These are phyloP conservation scores for Megaceryle torquata DNA, from an alignment of 2,113 vertebrate genomes.

Conservation along the genomic window DNA sequence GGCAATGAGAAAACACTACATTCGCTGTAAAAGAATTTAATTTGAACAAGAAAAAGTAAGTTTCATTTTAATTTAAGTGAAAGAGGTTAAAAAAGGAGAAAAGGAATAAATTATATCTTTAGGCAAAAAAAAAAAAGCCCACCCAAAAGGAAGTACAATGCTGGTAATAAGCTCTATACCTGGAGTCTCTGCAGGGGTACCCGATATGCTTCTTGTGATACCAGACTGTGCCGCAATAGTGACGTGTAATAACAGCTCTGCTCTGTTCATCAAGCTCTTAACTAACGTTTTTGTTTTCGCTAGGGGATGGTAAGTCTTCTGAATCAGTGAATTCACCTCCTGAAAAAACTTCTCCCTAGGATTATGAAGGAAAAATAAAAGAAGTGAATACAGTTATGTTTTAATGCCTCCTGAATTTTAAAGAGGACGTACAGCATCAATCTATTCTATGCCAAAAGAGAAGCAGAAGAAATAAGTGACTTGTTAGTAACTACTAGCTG, in stretches of 20 bases:
- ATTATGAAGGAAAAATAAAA: neutral
- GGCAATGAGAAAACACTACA: neutral
- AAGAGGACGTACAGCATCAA: neutral
- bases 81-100: neutral
- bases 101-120: neutral
- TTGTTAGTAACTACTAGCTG: neutral
- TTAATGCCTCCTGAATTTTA: neutral
- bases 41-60: neutral
- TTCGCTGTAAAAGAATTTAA: neutral
- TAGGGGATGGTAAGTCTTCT: constrained; percentile 81
- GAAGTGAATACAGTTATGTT: neutral
- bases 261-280: constrained; percentile 96
- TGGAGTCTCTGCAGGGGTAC: constrained; percentile 90
- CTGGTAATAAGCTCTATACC: constrained; percentile 64
- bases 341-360: constrained; percentile 95
- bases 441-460: neutral
- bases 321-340: constrained; percentile 86
- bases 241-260: constrained; percentile 91
- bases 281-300: constrained; percentile 91
- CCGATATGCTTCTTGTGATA: constrained; percentile 85
- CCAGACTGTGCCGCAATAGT: constrained; percentile 94
- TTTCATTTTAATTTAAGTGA: neutral
- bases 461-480: neutral
- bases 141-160: neutral
- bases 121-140: neutral